Conservation (phyloP, 1,140 invertebrate species). For the Brachionus sp. region DNA sequence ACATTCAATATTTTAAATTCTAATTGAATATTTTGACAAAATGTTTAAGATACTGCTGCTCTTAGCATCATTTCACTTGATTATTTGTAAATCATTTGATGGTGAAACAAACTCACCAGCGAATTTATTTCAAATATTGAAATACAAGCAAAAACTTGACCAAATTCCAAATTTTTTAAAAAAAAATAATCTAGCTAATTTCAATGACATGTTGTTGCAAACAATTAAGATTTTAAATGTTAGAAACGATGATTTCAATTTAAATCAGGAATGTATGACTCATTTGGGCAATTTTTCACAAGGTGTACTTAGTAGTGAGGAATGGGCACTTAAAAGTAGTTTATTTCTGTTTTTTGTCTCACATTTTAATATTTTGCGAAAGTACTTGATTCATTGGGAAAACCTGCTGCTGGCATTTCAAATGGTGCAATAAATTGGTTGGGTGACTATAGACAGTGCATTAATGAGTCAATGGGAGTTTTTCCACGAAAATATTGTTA, state of each 20-base stretch:
- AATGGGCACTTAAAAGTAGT: not conserved
- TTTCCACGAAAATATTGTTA: conserved; percentile 12
- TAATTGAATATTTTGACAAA: not conserved
- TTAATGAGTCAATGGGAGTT: conserved; percentile 12
- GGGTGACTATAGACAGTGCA: conserved; percentile 56
- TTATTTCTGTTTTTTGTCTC: not conserved
- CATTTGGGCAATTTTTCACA: not conserved
- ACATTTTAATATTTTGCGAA: not conserved
- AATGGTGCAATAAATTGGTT: conserved; percentile 48
- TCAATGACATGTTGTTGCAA: not conserved
- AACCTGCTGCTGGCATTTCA: not conserved
- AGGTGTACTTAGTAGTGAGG: not conserved
- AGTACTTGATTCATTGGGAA: not conserved
- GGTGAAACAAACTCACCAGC: not conserved
- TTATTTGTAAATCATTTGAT: not conserved
- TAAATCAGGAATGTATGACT: not conserved
- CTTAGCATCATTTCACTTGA: not conserved
- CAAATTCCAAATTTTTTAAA: not conserved
- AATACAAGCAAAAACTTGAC: not conserved
- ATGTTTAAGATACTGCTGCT: not conserved
- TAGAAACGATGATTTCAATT: not conserved
- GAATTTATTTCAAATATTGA: not conserved
- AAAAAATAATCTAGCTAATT: not conserved
- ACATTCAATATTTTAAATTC: too few relatives aligned
- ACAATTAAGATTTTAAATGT: not conserved